Conservation (phyloP, 2,888 invertebrate species). For the Alsophila aescularia region DNA sequence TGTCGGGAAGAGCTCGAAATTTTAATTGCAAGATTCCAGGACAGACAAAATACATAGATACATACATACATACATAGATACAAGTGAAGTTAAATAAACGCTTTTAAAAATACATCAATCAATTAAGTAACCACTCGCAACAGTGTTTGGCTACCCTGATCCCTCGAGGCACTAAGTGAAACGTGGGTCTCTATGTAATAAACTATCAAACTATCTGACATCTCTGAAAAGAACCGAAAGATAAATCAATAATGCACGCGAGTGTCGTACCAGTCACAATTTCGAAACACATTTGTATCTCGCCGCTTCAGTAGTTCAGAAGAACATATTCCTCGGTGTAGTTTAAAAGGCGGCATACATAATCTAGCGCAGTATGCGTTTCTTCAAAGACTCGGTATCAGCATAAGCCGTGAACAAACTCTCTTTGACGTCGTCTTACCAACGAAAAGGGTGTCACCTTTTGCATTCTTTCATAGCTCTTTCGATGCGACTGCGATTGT, state of each 20-base stretch:
- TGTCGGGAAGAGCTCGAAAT: too few relatives aligned
- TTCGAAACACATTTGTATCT: slow-evolving; percentile 37
- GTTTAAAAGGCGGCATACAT: slow-evolving; percentile 59
- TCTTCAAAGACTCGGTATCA: slow-evolving; percentile 66
- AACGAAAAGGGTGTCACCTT: slow-evolving; percentile 60
- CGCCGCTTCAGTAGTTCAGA: slow-evolving; percentile 39
- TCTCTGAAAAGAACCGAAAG: slow-evolving; percentile 32
- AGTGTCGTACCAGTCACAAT: slow-evolving; percentile 35
- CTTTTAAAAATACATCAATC: slow-evolving; percentile 35
- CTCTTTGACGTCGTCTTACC: slow-evolving; percentile 60
- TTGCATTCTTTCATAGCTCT: slow-evolving; percentile 55
- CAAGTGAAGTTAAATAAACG: too few relatives aligned
- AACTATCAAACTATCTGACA: slow-evolving; percentile 40
- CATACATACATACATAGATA: too few relatives aligned
- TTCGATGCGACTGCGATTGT: slow-evolving; percentile 49
- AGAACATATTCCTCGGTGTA: slow-evolving; percentile 50
- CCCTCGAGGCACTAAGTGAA: slow-evolving; percentile 36
- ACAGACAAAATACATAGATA: too few relatives aligned
- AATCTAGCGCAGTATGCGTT: slow-evolving; percentile 58
- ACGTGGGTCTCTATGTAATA: slow-evolving; percentile 35
- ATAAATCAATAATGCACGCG: slow-evolving; percentile 40
- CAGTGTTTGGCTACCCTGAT: slow-evolving; percentile 26
- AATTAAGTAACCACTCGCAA: slow-evolving; percentile 33
- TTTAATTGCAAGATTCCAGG: too few relatives aligned
- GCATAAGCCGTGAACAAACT: slow-evolving; percentile 60